Conservation (phyloP, 2,113 vertebrate genomes). For the Notechis scutatus region DNA sequence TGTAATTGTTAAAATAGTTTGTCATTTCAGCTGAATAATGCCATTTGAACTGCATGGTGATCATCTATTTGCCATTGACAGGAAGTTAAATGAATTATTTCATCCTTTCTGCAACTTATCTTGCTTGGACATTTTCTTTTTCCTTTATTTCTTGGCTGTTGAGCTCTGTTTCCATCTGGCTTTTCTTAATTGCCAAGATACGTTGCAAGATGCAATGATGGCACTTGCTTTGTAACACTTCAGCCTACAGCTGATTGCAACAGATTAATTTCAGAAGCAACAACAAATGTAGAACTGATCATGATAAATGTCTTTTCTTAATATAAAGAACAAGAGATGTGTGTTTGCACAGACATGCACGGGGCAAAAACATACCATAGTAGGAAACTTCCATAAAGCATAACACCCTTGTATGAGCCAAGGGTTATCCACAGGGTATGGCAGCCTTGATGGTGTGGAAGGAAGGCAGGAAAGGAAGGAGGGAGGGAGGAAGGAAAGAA, state of each 20-base stretch:
- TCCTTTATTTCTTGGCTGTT: background rate
- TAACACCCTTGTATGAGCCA: background rate
- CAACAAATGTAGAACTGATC: background rate
- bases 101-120: background rate
- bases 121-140: background rate
- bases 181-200: background rate
- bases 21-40: background rate
- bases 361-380: background rate
- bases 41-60: background rate
- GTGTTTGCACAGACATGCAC: background rate
- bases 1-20: background rate
- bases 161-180: background rate
- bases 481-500: background rate
- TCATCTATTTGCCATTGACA: background rate
- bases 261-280: conserved; percentile 2
- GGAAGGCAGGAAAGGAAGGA: too few relatives aligned
- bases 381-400: background rate
- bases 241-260: background rate
- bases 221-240: background rate
- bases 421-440: background rate
- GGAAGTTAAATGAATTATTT: background rate
- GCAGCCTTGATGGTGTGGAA: background rate
- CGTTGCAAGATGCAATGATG: background rate
- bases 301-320: background rate
- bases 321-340: background rate